These are phyloP conservation scores for Tanytarsus gracilentus DNA, from an alignment of 2,888 invertebrate species.

Conservation along the genomic window DNA sequence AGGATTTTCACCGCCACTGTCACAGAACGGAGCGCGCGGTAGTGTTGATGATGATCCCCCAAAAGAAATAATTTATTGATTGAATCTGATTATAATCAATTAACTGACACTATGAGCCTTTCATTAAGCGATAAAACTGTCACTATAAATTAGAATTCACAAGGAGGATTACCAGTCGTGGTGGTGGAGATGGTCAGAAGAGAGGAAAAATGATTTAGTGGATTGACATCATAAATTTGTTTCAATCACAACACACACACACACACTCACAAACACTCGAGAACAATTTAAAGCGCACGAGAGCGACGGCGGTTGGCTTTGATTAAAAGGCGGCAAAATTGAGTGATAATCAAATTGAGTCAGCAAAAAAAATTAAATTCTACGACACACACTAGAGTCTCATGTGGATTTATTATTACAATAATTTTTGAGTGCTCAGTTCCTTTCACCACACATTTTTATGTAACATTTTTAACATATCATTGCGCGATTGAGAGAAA, in stretches of 20 bases:
- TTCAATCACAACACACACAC: not conserved
- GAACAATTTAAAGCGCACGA: too few relatives aligned
- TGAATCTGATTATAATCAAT: conserved; percentile 26
- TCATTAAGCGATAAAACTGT: conserved; percentile 22
- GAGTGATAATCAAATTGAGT: not conserved
- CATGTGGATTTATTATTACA: not conserved
- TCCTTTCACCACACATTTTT: too few relatives aligned
- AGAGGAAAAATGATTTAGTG: not conserved
- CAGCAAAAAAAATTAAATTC: too few relatives aligned
- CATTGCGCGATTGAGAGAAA: not conserved
- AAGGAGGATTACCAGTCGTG: too few relatives aligned
- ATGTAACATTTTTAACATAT: too few relatives aligned
- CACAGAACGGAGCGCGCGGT: not conserved
- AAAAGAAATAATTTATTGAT: not conserved
- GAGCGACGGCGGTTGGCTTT: not conserved
- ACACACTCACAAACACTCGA: too few relatives aligned
- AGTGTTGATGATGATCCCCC: not conserved
- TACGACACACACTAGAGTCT: not conserved
- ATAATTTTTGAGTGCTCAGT: not conserved
- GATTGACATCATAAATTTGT: conserved; percentile 15
- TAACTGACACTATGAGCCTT: not conserved
- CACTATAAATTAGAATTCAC: conserved; percentile 15
- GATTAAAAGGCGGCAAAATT: not conserved
- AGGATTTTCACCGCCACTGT: conserved; percentile 8
- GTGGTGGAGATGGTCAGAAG: too few relatives aligned